These are phyloP conservation scores for Drosophila varians DNA, from an alignment of 1,140 invertebrate species.

Conservation along the genomic window DNA sequence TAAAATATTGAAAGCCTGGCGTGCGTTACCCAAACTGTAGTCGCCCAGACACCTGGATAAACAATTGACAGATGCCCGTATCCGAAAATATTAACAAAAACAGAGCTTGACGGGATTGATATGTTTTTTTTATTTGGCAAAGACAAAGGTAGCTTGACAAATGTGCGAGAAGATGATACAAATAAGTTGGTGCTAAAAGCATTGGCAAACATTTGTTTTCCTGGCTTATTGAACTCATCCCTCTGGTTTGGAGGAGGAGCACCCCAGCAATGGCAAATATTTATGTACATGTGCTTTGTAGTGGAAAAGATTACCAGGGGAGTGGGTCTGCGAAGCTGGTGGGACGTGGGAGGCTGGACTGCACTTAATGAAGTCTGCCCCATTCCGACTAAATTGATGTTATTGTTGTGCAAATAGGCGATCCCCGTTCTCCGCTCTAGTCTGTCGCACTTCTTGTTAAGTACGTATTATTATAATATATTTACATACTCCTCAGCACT, in stretches of 20 bases:
- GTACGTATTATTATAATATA: slow-evolving; percentile 77
- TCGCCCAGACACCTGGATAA: not conserved
- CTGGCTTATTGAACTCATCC: not conserved
- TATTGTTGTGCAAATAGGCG: slow-evolving; percentile 77
- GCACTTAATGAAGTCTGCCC: slow-evolving; percentile 72
- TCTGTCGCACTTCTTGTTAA: slow-evolving; percentile 50
- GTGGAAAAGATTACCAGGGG: slow-evolving; percentile 23
- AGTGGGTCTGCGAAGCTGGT: not conserved
- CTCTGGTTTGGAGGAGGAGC: not conserved
- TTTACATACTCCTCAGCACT: slow-evolving; percentile 49
- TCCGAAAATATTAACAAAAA: slow-evolving; percentile 23
- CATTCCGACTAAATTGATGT: slow-evolving; percentile 74
- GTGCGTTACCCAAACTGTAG: not conserved
- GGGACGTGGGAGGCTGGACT: slow-evolving; percentile 23
- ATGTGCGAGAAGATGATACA: not conserved
- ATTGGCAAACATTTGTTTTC: slow-evolving; percentile 1
- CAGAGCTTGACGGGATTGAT: slow-evolving; percentile 16
- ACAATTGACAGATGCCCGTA: slow-evolving; percentile 26
- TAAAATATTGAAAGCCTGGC: not conserved
- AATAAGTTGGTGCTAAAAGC: not conserved
- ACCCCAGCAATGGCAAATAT: slow-evolving; percentile 27
- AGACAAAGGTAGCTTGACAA: not conserved
- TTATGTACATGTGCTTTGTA: slow-evolving; percentile 47
- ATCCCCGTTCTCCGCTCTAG: slow-evolving; percentile 18
- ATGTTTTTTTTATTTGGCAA: not conserved